Conservation (phyloP, 2,888 invertebrate species). For the Zygaena filipendulae region DNA sequence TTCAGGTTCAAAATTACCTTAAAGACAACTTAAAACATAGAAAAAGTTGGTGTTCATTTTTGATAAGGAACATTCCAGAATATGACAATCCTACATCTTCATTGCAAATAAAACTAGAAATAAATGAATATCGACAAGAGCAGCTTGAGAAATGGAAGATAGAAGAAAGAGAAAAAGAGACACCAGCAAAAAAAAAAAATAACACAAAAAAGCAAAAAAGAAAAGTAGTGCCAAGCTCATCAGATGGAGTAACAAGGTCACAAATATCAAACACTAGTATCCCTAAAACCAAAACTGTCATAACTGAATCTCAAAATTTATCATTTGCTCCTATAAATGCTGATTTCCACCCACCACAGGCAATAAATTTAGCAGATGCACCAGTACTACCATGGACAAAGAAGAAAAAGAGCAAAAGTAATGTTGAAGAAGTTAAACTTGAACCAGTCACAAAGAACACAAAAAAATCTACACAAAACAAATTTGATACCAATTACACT, state of each 20-base stretch:
- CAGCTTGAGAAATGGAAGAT: constrained; percentile 56
- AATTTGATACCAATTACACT: constrained; percentile 13
- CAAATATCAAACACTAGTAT: constrained; percentile 24
- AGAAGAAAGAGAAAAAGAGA: constrained; percentile 40
- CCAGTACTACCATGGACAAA: constrained; percentile 24
- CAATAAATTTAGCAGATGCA: constrained; percentile 25
- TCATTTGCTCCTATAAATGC: too few relatives aligned
- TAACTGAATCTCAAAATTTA: constrained; percentile 35
- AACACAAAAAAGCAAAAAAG: constrained; percentile 39
- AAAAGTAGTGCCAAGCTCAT: constrained; percentile 32
- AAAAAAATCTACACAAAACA: background rate
- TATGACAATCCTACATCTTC: constrained; percentile 26
- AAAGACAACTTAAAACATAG: constrained; percentile 31
- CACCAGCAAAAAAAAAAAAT: constrained; percentile 39
- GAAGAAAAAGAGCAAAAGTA: constrained; percentile 3
- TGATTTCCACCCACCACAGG: constrained; percentile 58
- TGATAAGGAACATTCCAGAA: constrained; percentile 30
- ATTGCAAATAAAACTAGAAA: constrained; percentile 24
- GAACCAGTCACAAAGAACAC: background rate
- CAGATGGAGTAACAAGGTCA: constrained; percentile 46
- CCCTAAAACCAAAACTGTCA: constrained; percentile 8
- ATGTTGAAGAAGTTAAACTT: background rate
- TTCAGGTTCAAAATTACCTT: constrained; percentile 40
- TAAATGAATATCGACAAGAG: constrained; percentile 34
- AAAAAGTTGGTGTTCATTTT: constrained; percentile 34